Percentiles rank a stretch among this genome's conserved stretches.
phyloP scores from a whole-genome alignment of 2,113 vertebrate species.

The Scopus umbretta region DNA sequence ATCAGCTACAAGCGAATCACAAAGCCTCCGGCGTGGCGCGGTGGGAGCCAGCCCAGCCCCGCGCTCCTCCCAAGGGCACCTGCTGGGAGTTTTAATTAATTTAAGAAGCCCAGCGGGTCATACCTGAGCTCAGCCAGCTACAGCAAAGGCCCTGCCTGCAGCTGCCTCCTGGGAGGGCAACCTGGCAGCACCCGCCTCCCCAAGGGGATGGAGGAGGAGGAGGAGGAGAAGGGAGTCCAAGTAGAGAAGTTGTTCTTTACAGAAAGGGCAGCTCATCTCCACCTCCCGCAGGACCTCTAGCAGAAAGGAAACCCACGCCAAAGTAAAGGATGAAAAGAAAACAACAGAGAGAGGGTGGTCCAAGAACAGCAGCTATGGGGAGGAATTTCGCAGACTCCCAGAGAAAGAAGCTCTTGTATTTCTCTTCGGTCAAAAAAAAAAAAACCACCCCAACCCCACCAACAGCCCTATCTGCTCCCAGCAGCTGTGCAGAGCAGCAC shows the following conservation, averaged over 20 bases:
- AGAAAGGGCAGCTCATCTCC: neutral
- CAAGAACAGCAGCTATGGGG: neutral
- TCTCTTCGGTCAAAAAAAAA: conserved; percentile 2
- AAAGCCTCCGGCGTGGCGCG: neutral
- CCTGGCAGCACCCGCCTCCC: neutral
- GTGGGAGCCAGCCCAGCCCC: neutral
- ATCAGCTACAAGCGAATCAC: neutral
- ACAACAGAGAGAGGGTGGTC: neutral
- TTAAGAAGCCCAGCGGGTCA: neutral
- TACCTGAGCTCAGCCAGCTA: neutral
- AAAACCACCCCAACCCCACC: neutral
- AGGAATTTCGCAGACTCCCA: neutral
- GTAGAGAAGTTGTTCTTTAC: neutral
- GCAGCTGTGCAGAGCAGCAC: conserved; percentile 64
- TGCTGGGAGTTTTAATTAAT: neutral
- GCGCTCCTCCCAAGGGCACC: neutral
- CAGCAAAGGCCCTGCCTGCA: neutral
- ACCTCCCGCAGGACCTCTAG: neutral
- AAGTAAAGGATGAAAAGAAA: conserved; percentile 31
- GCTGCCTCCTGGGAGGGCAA: neutral
- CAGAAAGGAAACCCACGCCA: neutral
- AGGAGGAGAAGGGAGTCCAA: neutral
- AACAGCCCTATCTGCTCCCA: conserved; percentile 16
- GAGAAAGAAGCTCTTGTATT: conserved; percentile 59
- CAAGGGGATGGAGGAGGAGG: neutral